Conservation (phyloP, 2,113 vertebrate species). For the Pogona vitticeps region DNA sequence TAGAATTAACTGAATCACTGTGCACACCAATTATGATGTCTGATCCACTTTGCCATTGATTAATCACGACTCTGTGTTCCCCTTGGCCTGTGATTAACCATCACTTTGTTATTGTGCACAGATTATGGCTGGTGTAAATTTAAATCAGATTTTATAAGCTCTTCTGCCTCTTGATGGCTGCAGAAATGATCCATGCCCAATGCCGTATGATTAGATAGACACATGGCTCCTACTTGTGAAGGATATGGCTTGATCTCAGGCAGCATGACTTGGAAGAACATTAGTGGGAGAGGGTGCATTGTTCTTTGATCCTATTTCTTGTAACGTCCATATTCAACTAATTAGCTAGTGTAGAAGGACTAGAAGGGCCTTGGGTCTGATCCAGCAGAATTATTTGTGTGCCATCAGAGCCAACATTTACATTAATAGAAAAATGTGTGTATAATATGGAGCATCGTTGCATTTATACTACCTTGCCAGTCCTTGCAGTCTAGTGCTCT, state of each 20-base stretch:
- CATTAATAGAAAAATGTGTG: fast-evolving
- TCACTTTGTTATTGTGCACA: background rate
- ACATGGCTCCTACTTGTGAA: background rate
- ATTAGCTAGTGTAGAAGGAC: background rate
- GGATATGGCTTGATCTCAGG: background rate
- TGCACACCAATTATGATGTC: conserved; percentile 8
- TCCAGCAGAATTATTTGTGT: background rate
- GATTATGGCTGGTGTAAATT: background rate
- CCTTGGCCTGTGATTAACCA: background rate
- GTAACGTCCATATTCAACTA: background rate
- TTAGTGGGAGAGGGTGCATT: background rate
- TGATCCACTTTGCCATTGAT: background rate
- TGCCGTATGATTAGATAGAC: background rate
- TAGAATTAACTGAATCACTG: conserved; percentile 10
- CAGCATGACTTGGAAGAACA: background rate
- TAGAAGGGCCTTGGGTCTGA: background rate
- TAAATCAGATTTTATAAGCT: conserved; percentile 26
- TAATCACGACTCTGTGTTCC: background rate
- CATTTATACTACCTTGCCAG: background rate
- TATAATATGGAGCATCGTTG: background rate
- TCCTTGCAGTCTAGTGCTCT: background rate
- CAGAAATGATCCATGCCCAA: background rate
- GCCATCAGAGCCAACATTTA: background rate
- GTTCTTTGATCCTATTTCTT: background rate
- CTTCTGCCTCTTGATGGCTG: background rate